phyloP scores from a whole-genome alignment of 1,140 invertebrate species.

The Pseudomyrmex pallidus region DNA sequence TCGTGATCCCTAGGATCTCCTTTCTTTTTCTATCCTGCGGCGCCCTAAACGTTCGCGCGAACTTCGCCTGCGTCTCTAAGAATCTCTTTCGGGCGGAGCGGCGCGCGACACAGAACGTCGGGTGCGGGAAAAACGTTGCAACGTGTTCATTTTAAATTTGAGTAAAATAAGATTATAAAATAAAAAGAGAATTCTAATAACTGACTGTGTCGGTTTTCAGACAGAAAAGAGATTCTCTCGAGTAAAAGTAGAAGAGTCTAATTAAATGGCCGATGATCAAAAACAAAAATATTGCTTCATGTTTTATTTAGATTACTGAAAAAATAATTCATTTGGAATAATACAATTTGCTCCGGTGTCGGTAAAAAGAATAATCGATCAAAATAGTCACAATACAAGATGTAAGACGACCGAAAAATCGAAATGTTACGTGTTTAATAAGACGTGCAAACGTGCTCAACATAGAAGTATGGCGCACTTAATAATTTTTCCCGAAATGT shows the following conservation, averaged over 20 bases:
- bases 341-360: slow-evolving; percentile 10
- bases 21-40: too few species aligned
- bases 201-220: neutral
- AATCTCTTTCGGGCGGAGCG: too few species aligned
- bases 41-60: too few species aligned
- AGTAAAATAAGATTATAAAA: neutral
- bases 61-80: too few species aligned
- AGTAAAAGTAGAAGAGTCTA: slow-evolving; percentile 32
- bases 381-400: neutral
- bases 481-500: slow-evolving; percentile 1
- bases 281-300: neutral
- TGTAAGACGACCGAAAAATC: neutral
- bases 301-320: slow-evolving; percentile 6
- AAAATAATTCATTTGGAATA: slow-evolving; percentile 26
- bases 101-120: too few species aligned
- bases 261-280: slow-evolving; percentile 19
- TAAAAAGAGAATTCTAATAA: slow-evolving; percentile 19
- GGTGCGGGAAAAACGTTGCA: too few species aligned
- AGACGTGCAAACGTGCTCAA: neutral
- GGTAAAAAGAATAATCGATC: neutral
- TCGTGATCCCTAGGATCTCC: too few species aligned
- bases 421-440: neutral
- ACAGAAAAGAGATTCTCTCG: slow-evolving; percentile 23
- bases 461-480: neutral
- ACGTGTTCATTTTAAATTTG: too few species aligned